A percentile compares a stretch with the other conserved stretches of the same genome.
phyloP scores from a whole-genome alignment of 2,888 invertebrate genomes.

The Callimorpha dominula region DNA sequence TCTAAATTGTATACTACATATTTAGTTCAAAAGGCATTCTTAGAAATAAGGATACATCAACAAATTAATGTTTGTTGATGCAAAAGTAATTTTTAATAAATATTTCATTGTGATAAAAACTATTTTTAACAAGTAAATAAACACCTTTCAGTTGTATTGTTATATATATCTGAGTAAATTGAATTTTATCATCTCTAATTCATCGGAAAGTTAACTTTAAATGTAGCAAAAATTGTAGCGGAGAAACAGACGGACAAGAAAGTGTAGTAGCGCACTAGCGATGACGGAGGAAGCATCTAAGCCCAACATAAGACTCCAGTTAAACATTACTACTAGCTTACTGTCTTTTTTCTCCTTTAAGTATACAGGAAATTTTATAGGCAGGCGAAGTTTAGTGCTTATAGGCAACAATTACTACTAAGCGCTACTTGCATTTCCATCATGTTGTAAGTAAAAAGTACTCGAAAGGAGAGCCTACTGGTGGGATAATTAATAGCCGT shows the following conservation, averaged over 20 bases:
- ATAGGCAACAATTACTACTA: not conserved
- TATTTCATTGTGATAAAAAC: no score
- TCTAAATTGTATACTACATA: no score
- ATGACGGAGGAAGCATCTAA: not conserved
- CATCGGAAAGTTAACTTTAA: not conserved
- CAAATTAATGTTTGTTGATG: not conserved
- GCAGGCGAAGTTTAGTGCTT: no score
- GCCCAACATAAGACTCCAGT: not conserved
- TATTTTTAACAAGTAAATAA: no score
- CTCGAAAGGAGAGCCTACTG: not conserved
- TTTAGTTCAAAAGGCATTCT: not conserved
- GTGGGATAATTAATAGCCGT: not conserved
- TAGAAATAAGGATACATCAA: not conserved
- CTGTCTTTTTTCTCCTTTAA: not conserved
- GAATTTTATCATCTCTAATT: not conserved
- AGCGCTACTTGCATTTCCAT: not conserved
- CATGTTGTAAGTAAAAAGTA: not conserved
- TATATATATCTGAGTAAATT: not conserved
- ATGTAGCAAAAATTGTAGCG: not conserved
- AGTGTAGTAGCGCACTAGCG: not conserved
- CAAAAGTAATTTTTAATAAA: not conserved
- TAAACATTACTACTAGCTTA: not conserved
- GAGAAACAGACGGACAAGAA: not conserved
- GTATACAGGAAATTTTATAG: no score
- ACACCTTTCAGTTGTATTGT: not conserved